These are phyloP conservation scores for Physella acuta DNA, from an alignment of 1,140 invertebrate species.

Conservation along the genomic window DNA sequence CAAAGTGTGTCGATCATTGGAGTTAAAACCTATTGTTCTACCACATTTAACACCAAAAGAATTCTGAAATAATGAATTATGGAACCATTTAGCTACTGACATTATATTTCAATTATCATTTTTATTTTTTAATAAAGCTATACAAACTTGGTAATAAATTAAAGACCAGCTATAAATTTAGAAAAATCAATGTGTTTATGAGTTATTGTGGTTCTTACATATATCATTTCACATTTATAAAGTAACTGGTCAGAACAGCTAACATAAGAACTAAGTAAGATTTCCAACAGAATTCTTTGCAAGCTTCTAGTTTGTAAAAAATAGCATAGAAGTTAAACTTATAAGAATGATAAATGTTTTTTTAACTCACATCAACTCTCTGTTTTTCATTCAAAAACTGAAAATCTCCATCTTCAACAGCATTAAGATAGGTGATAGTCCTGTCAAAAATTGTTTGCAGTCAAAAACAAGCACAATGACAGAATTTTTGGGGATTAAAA, in stretches of 20 bases:
- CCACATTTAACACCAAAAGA: constrained; percentile 64
- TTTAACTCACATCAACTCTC: constrained; percentile 30
- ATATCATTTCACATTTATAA: no score
- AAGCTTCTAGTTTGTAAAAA: no score
- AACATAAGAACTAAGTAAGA: no score
- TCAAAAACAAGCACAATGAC: no score
- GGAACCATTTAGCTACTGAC: not conserved
- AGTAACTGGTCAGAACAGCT: no score
- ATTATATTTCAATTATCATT: no score
- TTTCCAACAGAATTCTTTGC: no score
- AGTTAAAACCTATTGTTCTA: constrained; percentile 66
- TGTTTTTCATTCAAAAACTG: constrained; percentile 58
- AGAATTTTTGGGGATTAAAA: no score
- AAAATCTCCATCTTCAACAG: constrained; percentile 66
- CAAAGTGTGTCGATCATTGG: constrained; percentile 66
- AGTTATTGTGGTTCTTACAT: no score
- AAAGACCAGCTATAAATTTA: not conserved
- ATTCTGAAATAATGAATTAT: constrained; percentile 36
- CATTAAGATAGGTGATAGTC: constrained; percentile 66
- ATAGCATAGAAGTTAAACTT: no score
- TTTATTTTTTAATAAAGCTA: not conserved
- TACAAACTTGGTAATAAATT: not conserved
- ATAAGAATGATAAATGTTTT: not conserved
- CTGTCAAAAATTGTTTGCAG: constrained; percentile 40
- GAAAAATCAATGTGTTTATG: not conserved